These are phyloP conservation scores for Linurgus olivaceus DNA, from an alignment of 2,797 vertebrate genomes.

Conservation along the genomic window DNA sequence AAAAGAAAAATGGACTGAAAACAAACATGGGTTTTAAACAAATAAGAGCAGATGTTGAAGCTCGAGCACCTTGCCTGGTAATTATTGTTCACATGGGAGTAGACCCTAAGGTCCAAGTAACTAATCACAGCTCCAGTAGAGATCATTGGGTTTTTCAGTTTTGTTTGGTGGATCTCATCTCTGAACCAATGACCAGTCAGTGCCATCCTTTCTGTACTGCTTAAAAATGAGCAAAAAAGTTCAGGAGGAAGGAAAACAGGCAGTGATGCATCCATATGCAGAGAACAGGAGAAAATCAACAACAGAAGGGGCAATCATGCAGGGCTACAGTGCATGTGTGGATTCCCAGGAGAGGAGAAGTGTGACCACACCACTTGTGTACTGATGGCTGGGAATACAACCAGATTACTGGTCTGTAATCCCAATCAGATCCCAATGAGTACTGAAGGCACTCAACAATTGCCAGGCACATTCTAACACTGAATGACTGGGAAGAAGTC, in stretches of 20 bases:
- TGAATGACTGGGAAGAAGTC: not conserved
- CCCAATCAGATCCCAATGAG: not conserved
- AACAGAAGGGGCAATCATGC: not conserved
- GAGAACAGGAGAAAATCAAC: not conserved
- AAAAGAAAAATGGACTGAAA: not conserved
- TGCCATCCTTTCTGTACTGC: not conserved
- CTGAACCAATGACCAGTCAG: not conserved
- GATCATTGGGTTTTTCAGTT: not conserved
- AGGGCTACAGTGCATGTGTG: not conserved
- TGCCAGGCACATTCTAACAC: not conserved
- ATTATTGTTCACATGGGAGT: not conserved
- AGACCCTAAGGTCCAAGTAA: not conserved
- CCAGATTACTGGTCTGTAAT: not conserved
- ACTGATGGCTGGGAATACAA: not conserved
- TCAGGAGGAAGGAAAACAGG: not conserved
- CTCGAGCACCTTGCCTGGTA: not conserved
- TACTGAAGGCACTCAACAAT: not conserved
- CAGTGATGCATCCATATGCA: not conserved
- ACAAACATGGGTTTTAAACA: not conserved
- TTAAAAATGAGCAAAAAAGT: not conserved
- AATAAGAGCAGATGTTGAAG: not conserved
- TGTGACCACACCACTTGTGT: not conserved
- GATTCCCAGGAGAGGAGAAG: not conserved
- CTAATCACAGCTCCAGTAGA: not conserved
- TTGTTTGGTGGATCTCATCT: not conserved